These are phyloP conservation scores for Ciona savignyi DNA, from an alignment of 23 tunicate species.

Conservation along the genomic window DNA sequence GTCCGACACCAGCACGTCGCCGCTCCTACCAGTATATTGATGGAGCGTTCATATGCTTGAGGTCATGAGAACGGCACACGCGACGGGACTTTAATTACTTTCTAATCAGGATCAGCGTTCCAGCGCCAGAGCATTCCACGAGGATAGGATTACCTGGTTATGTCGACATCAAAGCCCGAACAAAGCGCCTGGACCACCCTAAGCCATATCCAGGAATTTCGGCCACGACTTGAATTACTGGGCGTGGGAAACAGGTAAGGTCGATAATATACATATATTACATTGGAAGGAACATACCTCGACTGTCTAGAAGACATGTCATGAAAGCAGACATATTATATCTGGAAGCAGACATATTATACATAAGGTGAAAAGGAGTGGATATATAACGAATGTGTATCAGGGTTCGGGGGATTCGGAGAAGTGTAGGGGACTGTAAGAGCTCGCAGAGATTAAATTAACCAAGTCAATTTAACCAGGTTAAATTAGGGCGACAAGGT, in stretches of 20 bases:
- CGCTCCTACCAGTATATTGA: not conserved
- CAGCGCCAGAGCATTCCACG: not conserved
- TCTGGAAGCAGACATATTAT: too few relatives aligned
- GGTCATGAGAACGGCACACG: slow-evolving; percentile 20
- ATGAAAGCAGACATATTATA: too few relatives aligned
- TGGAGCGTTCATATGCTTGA: not conserved
- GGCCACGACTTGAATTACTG: not conserved
- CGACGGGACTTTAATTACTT: not conserved
- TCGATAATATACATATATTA: too few relatives aligned
- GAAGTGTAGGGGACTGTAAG: too few relatives aligned
- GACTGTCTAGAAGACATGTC: too few relatives aligned
- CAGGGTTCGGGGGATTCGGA: too few relatives aligned
- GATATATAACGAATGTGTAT: too few relatives aligned
- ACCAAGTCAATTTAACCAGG: too few relatives aligned
- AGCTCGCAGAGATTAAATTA: too few relatives aligned
- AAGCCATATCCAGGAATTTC: not conserved
- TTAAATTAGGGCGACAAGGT: too few relatives aligned
- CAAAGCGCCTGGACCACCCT: not conserved
- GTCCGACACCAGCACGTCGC: not conserved
- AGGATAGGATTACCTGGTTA: not conserved
- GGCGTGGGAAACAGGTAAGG: not conserved
- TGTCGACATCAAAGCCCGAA: not conserved
- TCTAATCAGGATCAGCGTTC: not conserved
- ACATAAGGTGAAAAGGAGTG: too few relatives aligned
- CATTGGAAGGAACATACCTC: too few relatives aligned